Conservation (phyloP, 2,113 vertebrate genomes). For the Oryzias woworae region DNA sequence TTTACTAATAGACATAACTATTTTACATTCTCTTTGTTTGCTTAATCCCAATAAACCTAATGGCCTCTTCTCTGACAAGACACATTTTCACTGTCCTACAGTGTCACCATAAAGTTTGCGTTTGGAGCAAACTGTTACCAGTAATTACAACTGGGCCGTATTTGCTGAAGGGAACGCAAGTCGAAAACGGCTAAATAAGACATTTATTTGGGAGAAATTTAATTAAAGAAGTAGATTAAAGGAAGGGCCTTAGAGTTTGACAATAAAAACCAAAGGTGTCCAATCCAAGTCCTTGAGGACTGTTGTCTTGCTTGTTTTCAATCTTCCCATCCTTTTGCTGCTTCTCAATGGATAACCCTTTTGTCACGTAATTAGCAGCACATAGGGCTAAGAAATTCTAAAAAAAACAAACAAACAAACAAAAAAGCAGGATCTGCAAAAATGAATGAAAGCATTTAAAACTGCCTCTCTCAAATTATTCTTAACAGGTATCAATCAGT, state of each 20-base stretch:
- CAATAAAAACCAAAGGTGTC: not conserved
- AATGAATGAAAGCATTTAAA: no score
- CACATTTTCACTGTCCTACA: conserved; percentile 86
- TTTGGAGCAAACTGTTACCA: conserved; percentile 89
- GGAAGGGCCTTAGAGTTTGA: not conserved
- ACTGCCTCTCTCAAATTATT: no score
- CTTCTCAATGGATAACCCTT: no score
- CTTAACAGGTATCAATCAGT: no score
- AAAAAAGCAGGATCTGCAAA: no score
- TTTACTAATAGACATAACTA: conserved; percentile 68
- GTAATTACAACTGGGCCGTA: conserved; percentile 89
- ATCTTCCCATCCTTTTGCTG: no score
- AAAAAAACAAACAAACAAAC: no score
- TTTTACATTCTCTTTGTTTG: conserved; percentile 30
- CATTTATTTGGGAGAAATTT: conserved; percentile 83
- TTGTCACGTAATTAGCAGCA: no score
- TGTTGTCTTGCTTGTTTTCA: no score
- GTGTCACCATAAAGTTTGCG: conserved; percentile 87
- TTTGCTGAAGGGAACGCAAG: conserved; percentile 84
- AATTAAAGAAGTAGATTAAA: conserved; percentile 19
- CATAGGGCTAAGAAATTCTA: no score
- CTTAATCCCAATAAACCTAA: conserved; percentile 6
- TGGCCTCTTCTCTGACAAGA: conserved; percentile 59
- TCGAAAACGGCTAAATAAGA: conserved; percentile 85
- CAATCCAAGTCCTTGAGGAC: no score